Base-by-base conservation (phyloP, 2,113 vertebrate species). In the Istiophorus platypterus region DNA sequence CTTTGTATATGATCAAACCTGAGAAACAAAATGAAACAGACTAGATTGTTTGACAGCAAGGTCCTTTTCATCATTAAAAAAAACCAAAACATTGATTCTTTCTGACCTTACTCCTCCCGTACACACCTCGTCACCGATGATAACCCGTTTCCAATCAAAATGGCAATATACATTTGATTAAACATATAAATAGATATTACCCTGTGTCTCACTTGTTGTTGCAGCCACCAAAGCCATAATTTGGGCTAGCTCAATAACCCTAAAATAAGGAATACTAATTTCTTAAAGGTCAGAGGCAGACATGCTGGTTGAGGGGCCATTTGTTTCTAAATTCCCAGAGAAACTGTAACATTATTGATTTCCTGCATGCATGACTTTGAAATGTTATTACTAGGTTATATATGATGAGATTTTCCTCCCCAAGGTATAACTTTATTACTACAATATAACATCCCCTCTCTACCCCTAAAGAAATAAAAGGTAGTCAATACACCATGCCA, bases 381-480 rank as follows among this genome's bases (percentile, higher is more conserved):
- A 86, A 91, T 86, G 84, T 92, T 90, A 88, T 92, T 87, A 91
- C 87, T 52, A 47, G 89, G 85, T 90, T 88, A 87, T 88, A 86
- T 90, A 87, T 81, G 85, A 90, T 91, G 84, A 84, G 61, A 76
- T 80, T 80, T 86, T 45, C 63, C 68, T 70, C 77, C 80, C 51
- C 72, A 42, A 69, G 81, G 78, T 82, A 77, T 75, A 59, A 64
- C 77, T 89, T 90, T 88, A 90, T 90, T 82, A 89, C 89, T 20
- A 69, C 80, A 85, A 85, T 89, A 89, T 87, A 88, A 81, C 88
- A 82, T 71, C 76, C 66, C 57, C 64, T 41, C 69, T 72, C 72
- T 59, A 64, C 39, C 72, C 65, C 27, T 49, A 62, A 85, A 89
- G 67, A 70, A 88, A 84, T 73, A 73, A 71, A 81, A 72, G 70